Base-by-base conservation (phyloP, 2,113 vertebrate species). In the Osmerus eperlanus region DNA sequence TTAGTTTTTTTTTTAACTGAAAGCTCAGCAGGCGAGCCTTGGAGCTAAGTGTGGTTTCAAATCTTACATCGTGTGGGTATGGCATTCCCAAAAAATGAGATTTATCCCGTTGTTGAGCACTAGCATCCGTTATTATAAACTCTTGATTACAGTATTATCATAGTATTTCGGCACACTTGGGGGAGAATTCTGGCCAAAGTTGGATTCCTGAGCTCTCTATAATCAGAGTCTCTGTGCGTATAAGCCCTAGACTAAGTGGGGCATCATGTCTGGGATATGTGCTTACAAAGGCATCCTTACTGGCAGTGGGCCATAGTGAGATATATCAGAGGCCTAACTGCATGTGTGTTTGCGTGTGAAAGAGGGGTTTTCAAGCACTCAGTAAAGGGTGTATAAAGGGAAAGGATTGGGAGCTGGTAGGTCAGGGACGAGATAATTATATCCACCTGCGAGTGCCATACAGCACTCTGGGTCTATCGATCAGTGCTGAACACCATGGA, bases 371-470 rank as follows among this genome's bases (percentile, higher is more conserved):
- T 56, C 9, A 7, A 47, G 41, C 25, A 12, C 28, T 36, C 25
- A 12, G 62, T 16, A n/a, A 32, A 18, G 62, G 14, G 16, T 47
- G 32, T 29, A 11, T 28, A 32, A 5, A 53, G 21, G 19, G 47
- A 51, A n/a, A 41, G 41, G 63, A 36, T 52, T 71, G 77, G 82
- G 71, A 53, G 67, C 41, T 4, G 19, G 82, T 84, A 80, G 77
- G 81, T 83, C 79, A 77, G 81, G 41, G 41, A 47, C 41, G 0
- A 28, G 69, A 62, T 89, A 89, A 90, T 87, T 78, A 81, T 79
- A 83, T 88, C 85, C 86, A 88, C 85, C 89, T 91, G 89, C 52
- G 65, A 73, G 80, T 76, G 70, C 77, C 82, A 73, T 77, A 67
- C 59, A 61, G 78, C 65, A 76, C 60, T 79, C 62, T 23, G 70